These are phyloP conservation scores for Leptodactylus fallax DNA, from an alignment of 2,797 vertebrate genomes.

Conservation along the genomic window DNA sequence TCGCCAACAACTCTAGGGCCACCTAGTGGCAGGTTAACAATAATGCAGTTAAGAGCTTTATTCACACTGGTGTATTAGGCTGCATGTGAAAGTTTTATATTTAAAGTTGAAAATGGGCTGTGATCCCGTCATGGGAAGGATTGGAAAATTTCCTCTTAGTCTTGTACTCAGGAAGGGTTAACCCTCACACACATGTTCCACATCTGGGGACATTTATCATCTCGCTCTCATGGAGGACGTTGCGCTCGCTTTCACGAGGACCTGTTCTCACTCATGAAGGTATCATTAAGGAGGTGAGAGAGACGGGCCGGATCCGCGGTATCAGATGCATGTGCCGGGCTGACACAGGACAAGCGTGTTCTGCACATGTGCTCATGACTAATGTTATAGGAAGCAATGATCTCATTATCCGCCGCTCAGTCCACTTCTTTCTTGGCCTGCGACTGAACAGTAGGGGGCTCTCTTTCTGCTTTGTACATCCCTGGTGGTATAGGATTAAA, in stretches of 20 bases:
- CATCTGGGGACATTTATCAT: slow-evolving; percentile 32
- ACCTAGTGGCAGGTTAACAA: not conserved
- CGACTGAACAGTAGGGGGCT: no score
- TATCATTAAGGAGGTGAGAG: slow-evolving; percentile 39
- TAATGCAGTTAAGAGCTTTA: not conserved
- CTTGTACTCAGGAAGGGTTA: not conserved
- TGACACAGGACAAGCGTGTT: not conserved
- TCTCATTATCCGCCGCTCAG: not conserved
- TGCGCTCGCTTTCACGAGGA: slow-evolving; percentile 18
- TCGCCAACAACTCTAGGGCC: not conserved
- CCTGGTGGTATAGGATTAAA: no score
- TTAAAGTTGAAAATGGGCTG: no score
- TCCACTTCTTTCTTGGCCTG: not conserved
- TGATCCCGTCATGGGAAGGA: not conserved
- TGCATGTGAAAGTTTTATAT: no score
- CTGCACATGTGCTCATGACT: slow-evolving; percentile 18
- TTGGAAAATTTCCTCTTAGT: not conserved
- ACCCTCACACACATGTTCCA: slow-evolving; percentile 2
- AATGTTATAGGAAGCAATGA: slow-evolving; percentile 30
- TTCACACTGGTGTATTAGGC: not conserved
- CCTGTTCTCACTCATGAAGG: slow-evolving; percentile 39
- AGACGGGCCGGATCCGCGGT: not conserved
- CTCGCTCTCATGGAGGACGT: not conserved
- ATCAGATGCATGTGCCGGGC: not conserved
- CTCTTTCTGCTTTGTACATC: no score